Conservation (phyloP, 2,797 vertebrate species). For the Neosilurus hyrtlii region DNA sequence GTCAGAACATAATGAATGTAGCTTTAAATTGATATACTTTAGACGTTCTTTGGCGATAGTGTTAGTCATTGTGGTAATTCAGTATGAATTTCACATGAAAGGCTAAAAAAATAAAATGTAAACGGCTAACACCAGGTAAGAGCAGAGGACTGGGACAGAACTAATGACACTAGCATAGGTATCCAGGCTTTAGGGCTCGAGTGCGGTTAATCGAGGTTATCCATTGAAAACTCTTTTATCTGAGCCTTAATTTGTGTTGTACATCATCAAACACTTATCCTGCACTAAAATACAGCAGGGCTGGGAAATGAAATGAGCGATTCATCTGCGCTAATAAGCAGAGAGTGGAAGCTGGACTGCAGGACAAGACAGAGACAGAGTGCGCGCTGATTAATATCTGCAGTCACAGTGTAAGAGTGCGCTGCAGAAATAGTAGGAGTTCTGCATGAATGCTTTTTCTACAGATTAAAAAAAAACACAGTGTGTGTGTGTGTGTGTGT, state of each 20-base stretch:
- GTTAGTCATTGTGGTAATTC: neutral
- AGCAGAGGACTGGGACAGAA: neutral
- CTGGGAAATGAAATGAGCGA: neutral
- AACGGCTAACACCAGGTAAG: neutral
- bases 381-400: conserved; percentile 23
- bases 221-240: neutral
- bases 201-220: neutral
- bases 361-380: neutral
- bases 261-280: neutral
- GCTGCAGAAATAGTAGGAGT: neutral
- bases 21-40: neutral
- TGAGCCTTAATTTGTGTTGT: neutral
- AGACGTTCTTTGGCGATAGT: neutral
- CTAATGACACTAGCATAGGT: too few relatives aligned
- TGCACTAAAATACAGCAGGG: neutral
- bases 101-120: neutral
- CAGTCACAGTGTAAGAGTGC: conserved; percentile 2
- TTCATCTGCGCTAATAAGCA: conserved; percentile 21
- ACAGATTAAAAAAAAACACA: neutral
- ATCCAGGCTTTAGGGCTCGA: neutral
- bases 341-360: neutral
- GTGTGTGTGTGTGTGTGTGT: neutral
- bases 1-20: neutral
- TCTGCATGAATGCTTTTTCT: neutral
- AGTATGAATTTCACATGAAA: neutral